Percentiles rank a stretch among this genome's conserved stretches.
Evolutionary conservation across 2,888 invertebrate species (phyloP).

Genomic region (Digitonthophagus gazella): DNA sequence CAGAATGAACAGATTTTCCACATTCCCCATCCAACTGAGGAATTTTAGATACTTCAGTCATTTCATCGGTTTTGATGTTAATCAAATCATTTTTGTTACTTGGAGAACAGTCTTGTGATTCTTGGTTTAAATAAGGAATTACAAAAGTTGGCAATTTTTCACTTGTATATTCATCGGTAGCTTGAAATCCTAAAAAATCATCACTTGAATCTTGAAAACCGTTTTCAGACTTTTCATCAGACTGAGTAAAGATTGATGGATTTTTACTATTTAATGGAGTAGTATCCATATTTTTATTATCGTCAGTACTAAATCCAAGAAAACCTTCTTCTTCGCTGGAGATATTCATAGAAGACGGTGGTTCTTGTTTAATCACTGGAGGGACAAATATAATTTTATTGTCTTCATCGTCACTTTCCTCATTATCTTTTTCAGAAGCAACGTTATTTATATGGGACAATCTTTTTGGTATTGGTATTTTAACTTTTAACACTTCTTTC

Average conservation of each 20-base stretch:
- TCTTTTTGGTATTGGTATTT: neutral
- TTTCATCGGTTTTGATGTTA: too few species aligned
- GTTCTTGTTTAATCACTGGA: neutral
- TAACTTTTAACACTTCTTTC: constrained; percentile 11
- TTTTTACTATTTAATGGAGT: neutral
- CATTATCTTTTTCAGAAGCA: neutral
- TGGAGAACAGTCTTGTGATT: too few species aligned
- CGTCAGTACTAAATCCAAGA: neutral
- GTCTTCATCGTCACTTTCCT: neutral
- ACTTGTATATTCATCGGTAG: too few species aligned
- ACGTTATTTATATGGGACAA: neutral
- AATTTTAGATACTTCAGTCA: constrained; percentile 34
- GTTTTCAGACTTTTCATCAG: too few species aligned
- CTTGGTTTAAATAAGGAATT: neutral
- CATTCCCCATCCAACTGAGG: constrained; percentile 42
- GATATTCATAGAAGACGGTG: neutral
- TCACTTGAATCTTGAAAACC: too few species aligned
- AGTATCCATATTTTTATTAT: too few species aligned
- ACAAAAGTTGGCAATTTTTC: too few species aligned
- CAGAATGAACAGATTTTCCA: constrained; percentile 36
- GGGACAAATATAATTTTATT: neutral
- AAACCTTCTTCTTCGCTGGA: neutral
- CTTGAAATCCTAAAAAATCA: neutral
- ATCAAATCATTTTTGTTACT: too few species aligned
- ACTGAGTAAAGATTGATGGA: too few species aligned